Evolutionary conservation across 2,888 invertebrate species (phyloP).

Genomic region (Arctia plantaginis): DNA sequence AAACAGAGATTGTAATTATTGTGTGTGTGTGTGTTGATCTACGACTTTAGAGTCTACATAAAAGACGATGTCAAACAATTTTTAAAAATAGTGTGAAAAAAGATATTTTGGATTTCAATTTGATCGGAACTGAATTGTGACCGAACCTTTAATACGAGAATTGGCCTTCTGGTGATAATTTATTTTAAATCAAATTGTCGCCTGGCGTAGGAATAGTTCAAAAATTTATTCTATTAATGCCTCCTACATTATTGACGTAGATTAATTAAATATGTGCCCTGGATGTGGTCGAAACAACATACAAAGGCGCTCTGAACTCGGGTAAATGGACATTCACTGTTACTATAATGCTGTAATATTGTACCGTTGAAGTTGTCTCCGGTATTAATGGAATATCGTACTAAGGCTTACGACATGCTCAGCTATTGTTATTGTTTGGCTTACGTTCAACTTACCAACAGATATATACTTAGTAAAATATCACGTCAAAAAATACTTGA

Average conservation of each 20-base stretch:
- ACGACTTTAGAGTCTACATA: no score
- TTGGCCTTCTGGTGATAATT: no score
- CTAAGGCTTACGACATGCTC: neutral
- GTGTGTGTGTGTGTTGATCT: no score
- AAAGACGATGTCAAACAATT: no score
- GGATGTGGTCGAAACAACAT: slow-evolving; percentile 3
- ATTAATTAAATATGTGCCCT: slow-evolving; percentile 30
- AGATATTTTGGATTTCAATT: no score
- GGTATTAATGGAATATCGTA: slow-evolving; percentile 24
- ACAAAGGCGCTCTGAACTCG: slow-evolving; percentile 22
- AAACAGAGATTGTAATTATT: no score
- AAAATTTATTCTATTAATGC: neutral
- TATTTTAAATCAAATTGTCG: neutral
- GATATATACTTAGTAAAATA: no score
- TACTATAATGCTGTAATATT: slow-evolving; percentile 49
- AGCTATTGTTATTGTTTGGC: neutral
- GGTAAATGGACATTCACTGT: slow-evolving; percentile 55
- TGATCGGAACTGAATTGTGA: no score
- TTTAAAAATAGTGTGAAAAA: no score
- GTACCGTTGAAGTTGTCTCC: slow-evolving; percentile 31
- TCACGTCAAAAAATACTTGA: no score
- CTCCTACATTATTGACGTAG: slow-evolving; percentile 13
- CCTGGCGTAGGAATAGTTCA: neutral
- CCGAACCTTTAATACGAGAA: no score
- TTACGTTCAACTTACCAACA: neutral